These are phyloP conservation scores for Merodon equestris DNA, from an alignment of 2,888 invertebrate genomes.

Conservation along the genomic window DNA sequence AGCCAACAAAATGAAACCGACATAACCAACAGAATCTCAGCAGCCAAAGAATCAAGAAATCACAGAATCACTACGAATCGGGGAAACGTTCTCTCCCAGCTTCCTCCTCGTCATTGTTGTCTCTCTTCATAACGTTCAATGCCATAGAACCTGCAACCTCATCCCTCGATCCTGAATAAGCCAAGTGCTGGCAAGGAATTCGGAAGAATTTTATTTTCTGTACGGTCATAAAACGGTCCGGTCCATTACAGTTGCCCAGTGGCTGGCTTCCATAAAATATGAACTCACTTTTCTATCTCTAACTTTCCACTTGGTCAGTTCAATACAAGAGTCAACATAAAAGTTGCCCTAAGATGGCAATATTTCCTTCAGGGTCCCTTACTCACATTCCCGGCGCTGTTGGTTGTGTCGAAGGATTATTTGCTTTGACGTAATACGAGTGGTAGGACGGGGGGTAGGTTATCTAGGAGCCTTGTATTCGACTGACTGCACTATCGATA, in stretches of 20 bases:
- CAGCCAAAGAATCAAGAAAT: conserved; percentile 1
- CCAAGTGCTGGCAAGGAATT: conserved; percentile 31
- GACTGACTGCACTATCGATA: conserved; percentile 52
- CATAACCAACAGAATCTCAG: conserved; percentile 2
- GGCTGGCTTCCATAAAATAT: conserved; percentile 62
- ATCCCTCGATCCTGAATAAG: neutral
- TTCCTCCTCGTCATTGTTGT: neutral
- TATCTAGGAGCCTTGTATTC: conserved; percentile 29
- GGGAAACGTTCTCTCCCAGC: neutral
- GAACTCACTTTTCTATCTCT: conserved; percentile 67
- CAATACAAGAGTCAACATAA: conserved; percentile 56
- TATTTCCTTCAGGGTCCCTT: neutral
- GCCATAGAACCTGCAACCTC: neutral
- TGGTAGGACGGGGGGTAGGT: neutral
- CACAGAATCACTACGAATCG: neutral
- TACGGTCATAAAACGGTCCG: conserved; percentile 61
- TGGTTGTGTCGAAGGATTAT: conserved; percentile 33
- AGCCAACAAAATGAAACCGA: conserved; percentile 22
- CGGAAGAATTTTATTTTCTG: conserved; percentile 50
- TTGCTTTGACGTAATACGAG: conserved; percentile 41
- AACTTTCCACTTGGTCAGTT: conserved; percentile 66
- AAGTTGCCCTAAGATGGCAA: conserved; percentile 21
- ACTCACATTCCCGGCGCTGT: neutral
- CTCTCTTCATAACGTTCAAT: too few relatives aligned
- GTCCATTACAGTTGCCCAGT: conserved; percentile 64